These are phyloP conservation scores for Saxidomus purpurata DNA, from an alignment of 1,140 invertebrate species.

Conservation along the genomic window DNA sequence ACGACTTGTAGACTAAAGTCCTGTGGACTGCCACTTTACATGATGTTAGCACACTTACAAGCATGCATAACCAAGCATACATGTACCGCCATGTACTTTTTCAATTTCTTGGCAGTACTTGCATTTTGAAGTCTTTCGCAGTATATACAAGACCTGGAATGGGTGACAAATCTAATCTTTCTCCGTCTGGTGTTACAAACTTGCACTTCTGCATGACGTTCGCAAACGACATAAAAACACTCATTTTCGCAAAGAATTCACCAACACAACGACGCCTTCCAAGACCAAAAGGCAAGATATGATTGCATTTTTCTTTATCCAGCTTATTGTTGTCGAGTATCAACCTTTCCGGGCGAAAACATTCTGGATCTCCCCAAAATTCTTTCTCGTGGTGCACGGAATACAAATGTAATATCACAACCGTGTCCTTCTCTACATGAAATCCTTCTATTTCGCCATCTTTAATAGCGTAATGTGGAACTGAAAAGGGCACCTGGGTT, in stretches of 20 bases:
- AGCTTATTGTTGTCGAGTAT: not conserved
- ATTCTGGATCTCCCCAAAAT: slow-evolving; percentile 23
- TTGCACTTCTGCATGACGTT: slow-evolving; percentile 27
- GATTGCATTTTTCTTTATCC: not conserved
- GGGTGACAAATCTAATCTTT: not conserved
- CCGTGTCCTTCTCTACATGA: not conserved
- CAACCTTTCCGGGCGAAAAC: slow-evolving; percentile 17
- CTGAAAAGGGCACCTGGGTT: not conserved
- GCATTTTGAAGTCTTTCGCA: not conserved
- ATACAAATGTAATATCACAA: slow-evolving; percentile 8
- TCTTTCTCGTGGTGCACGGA: slow-evolving; percentile 22
- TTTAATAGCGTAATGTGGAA: slow-evolving; percentile 1
- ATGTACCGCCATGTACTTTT: not conserved
- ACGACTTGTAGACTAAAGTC: too few relatives aligned
- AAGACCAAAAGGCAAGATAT: not conserved
- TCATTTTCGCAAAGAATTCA: slow-evolving; percentile 2
- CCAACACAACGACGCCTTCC: slow-evolving; percentile 24
- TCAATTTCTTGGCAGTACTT: not conserved
- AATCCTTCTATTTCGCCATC: not conserved
- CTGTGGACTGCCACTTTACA: too few relatives aligned
- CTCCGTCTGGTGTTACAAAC: not conserved
- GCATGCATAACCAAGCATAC: too few relatives aligned
- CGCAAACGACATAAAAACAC: not conserved
- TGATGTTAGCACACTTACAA: too few relatives aligned
- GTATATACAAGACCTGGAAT: not conserved